Evolutionary conservation across 2,888 invertebrate species (phyloP).

Genomic region (Cerastoderma edule): DNA sequence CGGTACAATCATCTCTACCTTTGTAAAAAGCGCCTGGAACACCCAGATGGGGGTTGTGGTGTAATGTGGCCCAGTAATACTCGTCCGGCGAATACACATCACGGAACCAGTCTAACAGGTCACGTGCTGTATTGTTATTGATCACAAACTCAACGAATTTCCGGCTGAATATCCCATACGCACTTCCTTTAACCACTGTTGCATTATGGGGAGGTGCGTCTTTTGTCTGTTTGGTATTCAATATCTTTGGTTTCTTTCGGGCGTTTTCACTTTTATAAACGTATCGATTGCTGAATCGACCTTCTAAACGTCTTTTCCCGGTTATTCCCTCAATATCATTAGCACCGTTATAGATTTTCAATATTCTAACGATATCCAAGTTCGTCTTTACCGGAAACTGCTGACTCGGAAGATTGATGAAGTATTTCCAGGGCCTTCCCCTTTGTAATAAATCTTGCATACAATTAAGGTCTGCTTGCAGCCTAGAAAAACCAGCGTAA

Average conservation of each 20-base stretch:
- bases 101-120: constrained; percentile 79
- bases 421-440: constrained; percentile 78
- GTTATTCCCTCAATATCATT: constrained; percentile 83
- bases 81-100: constrained; percentile 82
- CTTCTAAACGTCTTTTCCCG: constrained; percentile 62
- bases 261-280: constrained; percentile 56
- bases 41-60: constrained; percentile 78
- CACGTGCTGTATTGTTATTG: constrained; percentile 70
- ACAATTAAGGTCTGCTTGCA: constrained; percentile 82
- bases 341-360: constrained; percentile 81
- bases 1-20: constrained; percentile 71
- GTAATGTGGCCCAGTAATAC: constrained; percentile 82
- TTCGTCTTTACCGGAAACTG: constrained; percentile 82
- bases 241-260: constrained; percentile 33
- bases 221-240: constrained; percentile 44
- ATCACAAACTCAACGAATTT: constrained; percentile 79
- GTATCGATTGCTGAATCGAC: constrained; percentile 56
- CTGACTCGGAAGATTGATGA: constrained; percentile 82
- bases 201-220: constrained; percentile 65
- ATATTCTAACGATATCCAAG: constrained; percentile 80
- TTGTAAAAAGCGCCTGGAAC: constrained; percentile 78
- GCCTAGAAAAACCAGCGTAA: constrained; percentile 79
- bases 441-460: constrained; percentile 76
- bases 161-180: constrained; percentile 81
- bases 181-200: constrained; percentile 79